Conservation (phyloP, 2,888 invertebrate species). For the Drymonia ruficornis region DNA sequence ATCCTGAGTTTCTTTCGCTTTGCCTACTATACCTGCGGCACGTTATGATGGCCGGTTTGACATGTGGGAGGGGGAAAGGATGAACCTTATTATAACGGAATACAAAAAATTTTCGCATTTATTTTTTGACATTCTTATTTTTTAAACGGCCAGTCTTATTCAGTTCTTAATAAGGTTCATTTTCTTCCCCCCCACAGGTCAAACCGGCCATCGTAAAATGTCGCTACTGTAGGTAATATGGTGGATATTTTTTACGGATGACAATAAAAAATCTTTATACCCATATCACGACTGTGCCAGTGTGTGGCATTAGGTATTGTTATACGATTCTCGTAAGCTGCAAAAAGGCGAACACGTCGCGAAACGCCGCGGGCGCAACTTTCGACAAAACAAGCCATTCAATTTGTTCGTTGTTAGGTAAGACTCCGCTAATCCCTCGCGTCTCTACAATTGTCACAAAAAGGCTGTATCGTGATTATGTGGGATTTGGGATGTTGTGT, state of each 20-base stretch:
- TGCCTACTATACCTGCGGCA: too few relatives aligned
- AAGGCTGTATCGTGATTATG: conserved; percentile 47
- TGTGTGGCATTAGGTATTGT: conserved; percentile 58
- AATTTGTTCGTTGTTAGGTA: conserved; percentile 75
- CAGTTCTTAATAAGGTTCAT: too few relatives aligned
- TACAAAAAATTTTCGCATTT: too few relatives aligned
- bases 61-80: too few relatives aligned
- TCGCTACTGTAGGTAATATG: background rate
- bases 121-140: too few relatives aligned
- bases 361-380: conserved; percentile 67
- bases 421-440: conserved; percentile 59
- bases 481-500: conserved; percentile 12
- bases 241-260: conserved; percentile 10
- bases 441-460: conserved; percentile 56
- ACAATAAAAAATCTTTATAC: conserved; percentile 31
- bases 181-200: too few relatives aligned
- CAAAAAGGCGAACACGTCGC: conserved; percentile 70
- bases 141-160: too few relatives aligned
- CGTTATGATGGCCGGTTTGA: too few relatives aligned
- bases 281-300: conserved; percentile 28
- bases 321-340: conserved; percentile 58
- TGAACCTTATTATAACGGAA: too few relatives aligned
- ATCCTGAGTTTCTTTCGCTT: too few relatives aligned
- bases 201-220: too few relatives aligned
- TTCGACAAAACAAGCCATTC: conserved; percentile 65